Evolutionary conservation across 2,888 invertebrate genomes (phyloP).

Genomic region (Drosophila conformis): DNA sequence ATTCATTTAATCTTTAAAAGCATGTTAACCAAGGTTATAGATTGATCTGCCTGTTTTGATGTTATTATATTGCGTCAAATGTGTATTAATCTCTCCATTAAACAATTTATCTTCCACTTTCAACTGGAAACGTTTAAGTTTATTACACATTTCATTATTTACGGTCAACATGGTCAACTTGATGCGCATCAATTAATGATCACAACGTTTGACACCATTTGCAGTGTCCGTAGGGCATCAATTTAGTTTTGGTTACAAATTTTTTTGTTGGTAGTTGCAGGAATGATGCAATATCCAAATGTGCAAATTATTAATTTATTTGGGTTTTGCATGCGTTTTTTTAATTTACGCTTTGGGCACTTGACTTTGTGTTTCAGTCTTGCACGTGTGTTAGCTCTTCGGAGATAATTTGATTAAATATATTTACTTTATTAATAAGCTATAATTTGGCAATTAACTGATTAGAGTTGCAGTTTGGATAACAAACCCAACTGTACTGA

Average conservation of each 20-base stretch:
- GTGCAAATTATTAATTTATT: constrained; percentile 35
- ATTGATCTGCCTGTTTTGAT: not conserved
- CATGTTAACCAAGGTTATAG: not conserved
- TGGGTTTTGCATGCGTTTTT: constrained; percentile 8
- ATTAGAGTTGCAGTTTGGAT: not conserved
- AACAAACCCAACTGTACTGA: constrained; percentile 10
- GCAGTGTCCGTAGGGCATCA: constrained; percentile 34
- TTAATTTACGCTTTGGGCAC: constrained; percentile 6
- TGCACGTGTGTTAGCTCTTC: constrained; percentile 25
- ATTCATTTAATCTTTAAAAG: not conserved
- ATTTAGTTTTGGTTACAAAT: constrained; percentile 42
- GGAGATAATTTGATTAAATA: constrained; percentile 41
- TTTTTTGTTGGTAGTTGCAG: constrained; percentile 27
- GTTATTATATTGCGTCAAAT: not conserved
- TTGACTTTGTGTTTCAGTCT: constrained; percentile 14
- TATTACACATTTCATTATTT: constrained; percentile 4
- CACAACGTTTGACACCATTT: constrained; percentile 47
- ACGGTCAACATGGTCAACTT: constrained; percentile 1
- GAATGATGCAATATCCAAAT: constrained; percentile 52
- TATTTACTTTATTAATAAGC: constrained; percentile 26
- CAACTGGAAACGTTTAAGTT: constrained; percentile 7
- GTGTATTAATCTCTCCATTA: not conserved
- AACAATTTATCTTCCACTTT: not conserved
- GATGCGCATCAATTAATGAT: constrained; percentile 30
- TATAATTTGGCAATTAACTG: constrained; percentile 10